These are phyloP conservation scores for Eubasilissa splendida DNA, from an alignment of 2,888 invertebrate species.

Conservation along the genomic window DNA sequence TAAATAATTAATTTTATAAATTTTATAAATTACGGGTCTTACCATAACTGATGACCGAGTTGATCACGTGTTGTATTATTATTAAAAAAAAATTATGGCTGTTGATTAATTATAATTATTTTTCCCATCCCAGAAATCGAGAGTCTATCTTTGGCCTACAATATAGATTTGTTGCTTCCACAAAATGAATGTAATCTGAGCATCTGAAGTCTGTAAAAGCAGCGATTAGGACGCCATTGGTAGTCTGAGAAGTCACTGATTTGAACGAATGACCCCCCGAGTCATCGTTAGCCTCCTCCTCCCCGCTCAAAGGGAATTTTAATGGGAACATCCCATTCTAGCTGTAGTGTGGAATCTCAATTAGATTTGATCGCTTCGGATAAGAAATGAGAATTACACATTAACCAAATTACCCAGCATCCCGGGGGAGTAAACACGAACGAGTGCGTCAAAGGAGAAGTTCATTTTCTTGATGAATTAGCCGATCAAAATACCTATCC, in stretches of 20 bases:
- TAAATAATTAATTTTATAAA: too few relatives aligned
- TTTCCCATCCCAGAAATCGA: too few relatives aligned
- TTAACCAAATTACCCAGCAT: slow-evolving; percentile 3
- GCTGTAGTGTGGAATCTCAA: background rate
- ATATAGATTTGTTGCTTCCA: too few relatives aligned
- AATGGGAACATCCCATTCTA: slow-evolving; percentile 11
- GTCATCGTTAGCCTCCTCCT: background rate
- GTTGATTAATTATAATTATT: too few relatives aligned
- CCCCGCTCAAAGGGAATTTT: slow-evolving; percentile 5
- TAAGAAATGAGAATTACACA: slow-evolving; percentile 9
- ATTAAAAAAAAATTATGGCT: too few relatives aligned
- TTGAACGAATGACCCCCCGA: slow-evolving; percentile 2
- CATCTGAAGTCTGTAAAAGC: background rate
- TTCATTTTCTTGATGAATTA: background rate
- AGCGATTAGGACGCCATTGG: background rate
- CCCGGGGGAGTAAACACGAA: background rate
- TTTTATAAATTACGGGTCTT: too few relatives aligned
- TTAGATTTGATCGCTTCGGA: slow-evolving; percentile 8
- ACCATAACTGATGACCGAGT: too few relatives aligned
- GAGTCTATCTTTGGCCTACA: too few relatives aligned
- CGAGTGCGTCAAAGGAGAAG: background rate
- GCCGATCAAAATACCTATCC: background rate
- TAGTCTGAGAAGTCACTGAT: slow-evolving; percentile 12
- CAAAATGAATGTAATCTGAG: too few relatives aligned
- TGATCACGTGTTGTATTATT: too few relatives aligned